These are phyloP conservation scores for Chiloscyllium plagiosum DNA, from an alignment of 2,113 vertebrate genomes.

Conservation along the genomic window DNA sequence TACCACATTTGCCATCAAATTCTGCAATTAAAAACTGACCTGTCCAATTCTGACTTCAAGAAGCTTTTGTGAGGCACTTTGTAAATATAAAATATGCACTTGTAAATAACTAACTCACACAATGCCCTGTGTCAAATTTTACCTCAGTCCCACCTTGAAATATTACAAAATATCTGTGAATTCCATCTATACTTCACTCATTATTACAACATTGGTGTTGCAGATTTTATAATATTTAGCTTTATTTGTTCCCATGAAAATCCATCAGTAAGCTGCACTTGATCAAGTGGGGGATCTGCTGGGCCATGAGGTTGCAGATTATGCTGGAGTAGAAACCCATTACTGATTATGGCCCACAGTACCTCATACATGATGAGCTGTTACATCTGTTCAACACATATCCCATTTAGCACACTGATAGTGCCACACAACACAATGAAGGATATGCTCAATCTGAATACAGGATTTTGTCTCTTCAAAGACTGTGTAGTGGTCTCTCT, in stretches of 20 bases:
- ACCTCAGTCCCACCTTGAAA: too few relatives aligned
- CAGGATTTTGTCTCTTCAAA: too few relatives aligned
- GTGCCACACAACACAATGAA: too few relatives aligned
- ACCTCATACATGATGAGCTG: too few relatives aligned
- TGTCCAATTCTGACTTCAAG: not conserved
- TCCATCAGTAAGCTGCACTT: not conserved
- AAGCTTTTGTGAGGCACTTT: not conserved
- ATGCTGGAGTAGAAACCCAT: too few relatives aligned
- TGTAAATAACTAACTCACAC: not conserved
- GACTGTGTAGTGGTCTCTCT: too few relatives aligned
- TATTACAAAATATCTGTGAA: not conserved
- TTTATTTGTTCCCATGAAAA: not conserved
- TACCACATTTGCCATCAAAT: not conserved
- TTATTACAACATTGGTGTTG: not conserved
- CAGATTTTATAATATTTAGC: not conserved
- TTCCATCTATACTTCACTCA: not conserved
- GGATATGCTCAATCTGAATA: too few relatives aligned
- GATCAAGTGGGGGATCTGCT: not conserved
- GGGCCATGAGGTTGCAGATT: too few relatives aligned
- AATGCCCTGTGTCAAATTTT: too few relatives aligned
- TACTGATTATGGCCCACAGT: too few relatives aligned
- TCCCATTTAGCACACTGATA: too few relatives aligned
- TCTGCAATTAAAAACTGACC: not conserved
- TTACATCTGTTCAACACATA: too few relatives aligned
- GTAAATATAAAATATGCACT: not conserved